Conservation (phyloP, 2,797 vertebrate species). For the Nannoperca australis region DNA sequence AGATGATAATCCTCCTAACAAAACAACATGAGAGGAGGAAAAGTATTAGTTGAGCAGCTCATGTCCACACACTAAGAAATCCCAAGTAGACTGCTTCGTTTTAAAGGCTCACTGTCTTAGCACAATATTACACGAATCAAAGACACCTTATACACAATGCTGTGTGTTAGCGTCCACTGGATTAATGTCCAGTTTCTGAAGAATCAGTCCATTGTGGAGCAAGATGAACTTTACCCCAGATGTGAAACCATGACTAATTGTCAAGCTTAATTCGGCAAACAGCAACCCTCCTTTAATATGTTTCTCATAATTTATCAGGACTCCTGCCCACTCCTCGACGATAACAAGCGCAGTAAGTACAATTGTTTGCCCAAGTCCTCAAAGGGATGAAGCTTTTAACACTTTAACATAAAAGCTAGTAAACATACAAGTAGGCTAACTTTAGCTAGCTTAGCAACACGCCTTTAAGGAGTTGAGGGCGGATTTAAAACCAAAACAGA, state of each 20-base stretch:
- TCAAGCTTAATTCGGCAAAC: not conserved
- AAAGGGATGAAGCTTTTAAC: not conserved
- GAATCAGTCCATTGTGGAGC: not conserved
- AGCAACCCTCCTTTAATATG: not conserved
- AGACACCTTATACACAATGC: not conserved
- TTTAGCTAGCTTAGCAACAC: constrained; percentile 2
- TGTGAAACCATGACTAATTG: not conserved
- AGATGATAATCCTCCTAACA: not conserved
- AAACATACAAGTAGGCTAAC: not conserved
- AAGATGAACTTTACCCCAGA: constrained; percentile 64
- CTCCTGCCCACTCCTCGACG: not conserved
- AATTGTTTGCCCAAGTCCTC: not conserved
- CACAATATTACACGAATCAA: not conserved
- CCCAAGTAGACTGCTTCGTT: not conserved
- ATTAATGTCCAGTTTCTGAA: not conserved
- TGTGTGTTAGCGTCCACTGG: not conserved
- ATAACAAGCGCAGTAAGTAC: not conserved
- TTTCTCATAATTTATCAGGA: not conserved
- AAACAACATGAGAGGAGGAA: not conserved
- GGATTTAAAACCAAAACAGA: not conserved
- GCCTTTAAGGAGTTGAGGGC: not conserved
- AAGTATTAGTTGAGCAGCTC: not conserved
- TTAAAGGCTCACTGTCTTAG: not conserved
- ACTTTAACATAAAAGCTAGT: not conserved
- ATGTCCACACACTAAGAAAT: not conserved